Evolutionary conservation across 2,113 vertebrate species (phyloP), one percentile per base, ranked within the genome.

Genomic region (Anser brachyrhynchus): DNA sequence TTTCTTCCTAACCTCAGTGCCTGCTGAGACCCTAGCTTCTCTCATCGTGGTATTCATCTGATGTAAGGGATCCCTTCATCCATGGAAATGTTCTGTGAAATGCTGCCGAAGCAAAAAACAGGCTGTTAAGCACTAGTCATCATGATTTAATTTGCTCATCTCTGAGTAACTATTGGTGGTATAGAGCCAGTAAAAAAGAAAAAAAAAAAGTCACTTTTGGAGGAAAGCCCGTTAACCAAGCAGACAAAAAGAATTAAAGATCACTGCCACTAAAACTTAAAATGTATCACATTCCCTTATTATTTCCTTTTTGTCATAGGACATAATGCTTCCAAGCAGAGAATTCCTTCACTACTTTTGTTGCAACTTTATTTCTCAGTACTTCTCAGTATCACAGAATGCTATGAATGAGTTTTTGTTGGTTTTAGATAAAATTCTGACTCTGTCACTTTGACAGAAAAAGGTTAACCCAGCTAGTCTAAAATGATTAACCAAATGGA

Each of bases 401-500:
- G 11, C 10, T 84, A 22, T 28, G 46, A 54, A 9, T 80, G 65
- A 79, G 9, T 41, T 91, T 74, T 5, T 51, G 33, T 65, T 62
- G 74, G 13, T 54, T 71, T 89, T 85, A 51, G 14, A 74, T 13
- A 81, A 90, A 84, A 64, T 83, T 69, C 19, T 72, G 20, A 35
- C 33, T 29, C n/a, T 79, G 33, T 80, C 59, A 88, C 85, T 95
- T 88, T 87, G 84, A 78, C 72, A 93, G 78, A 84, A 87, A 96
- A 96, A 93, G 39, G n/a, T 87, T 93, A 94, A 81, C 64, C 4
- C 54, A 83, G 79, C 25, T 88, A 82, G 91, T 96, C 95, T 91
- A 52, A 95, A 94, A 76, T 0, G 2, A 92, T 96, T 85, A 92
- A 74, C 28, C 61, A 79, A 93, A 77, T 15, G 33, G n/a, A 89